Evolutionary conservation across 1,140 invertebrate genomes (phyloP), one percentile per base, ranked within the genome.

Genomic region (Macrobrachium nipponense): DNA sequence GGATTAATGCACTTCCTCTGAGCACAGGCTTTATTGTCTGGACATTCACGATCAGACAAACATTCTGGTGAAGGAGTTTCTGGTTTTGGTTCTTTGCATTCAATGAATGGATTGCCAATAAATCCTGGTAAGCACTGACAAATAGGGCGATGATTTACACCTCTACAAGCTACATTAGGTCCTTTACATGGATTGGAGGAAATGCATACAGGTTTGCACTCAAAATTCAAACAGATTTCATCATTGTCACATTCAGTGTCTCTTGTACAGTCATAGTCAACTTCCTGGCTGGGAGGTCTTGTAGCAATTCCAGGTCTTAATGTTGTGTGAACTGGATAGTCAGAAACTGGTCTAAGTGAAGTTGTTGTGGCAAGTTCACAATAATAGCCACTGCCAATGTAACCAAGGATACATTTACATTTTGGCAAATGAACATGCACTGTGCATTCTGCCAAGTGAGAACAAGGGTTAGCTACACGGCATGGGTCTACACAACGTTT

Each of bases 41-140:
- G 93, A 90, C 95, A 96, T 90, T 96, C 95, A 10, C 94, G 94
- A 90, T 95, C 95, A 43, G 95, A 93, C 44, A 95, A 92, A 91
- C 95, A 96, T 90, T 95, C 95, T 36, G 95, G 95, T 80, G 94
- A 14, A 20, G 77, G 68, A 36, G 77, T 86, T 18, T 66, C 15
- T 18, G 77, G 68, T 15, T 43, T 8, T 51, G 77, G 97, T 94
- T 95, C 90, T 88, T 94, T 93, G 90, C 96, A 97, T 88, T 94
- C 93, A 72, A 93, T 93, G 88, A 96, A 94, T 36, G 96, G 95
- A 91, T 97, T 96, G 90, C 97, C 97, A 89, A 95, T 95, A 89
- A 94, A 96, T 14, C 95, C 95, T 89, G 95, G 94, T 86, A 94
- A 93, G 90, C 97, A 98, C 2, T 95, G 93, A 90, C 97, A 98